Evolutionary conservation across 2,888 invertebrate species (phyloP).

Genomic region (Timema cristinae): DNA sequence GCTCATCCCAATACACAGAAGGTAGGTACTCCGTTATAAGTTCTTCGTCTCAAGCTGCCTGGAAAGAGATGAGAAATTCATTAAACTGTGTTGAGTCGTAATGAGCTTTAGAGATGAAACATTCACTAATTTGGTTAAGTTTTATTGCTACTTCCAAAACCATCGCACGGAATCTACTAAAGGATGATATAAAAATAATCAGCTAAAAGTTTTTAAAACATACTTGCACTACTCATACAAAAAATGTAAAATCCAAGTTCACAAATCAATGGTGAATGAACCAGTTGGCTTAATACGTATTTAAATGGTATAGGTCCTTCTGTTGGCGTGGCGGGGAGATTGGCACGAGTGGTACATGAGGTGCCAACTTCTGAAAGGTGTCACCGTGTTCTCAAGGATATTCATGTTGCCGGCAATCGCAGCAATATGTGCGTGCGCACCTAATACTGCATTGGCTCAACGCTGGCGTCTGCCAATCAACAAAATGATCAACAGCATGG

Average conservation of each 20-base stretch:
- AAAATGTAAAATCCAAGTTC: too few species aligned
- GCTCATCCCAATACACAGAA: slow-evolving; percentile 73
- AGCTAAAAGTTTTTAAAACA: neutral
- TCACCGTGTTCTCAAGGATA: slow-evolving; percentile 44
- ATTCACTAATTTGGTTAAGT: too few species aligned
- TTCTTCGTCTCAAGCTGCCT: neutral
- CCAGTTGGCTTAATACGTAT: neutral
- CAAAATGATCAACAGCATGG: slow-evolving; percentile 64
- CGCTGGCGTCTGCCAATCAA: slow-evolving; percentile 63
- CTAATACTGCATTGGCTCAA: slow-evolving; percentile 48
- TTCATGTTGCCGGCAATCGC: slow-evolving; percentile 47
- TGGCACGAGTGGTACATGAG: slow-evolving; percentile 57
- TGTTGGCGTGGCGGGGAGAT: slow-evolving; percentile 62
- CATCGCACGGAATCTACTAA: too few species aligned
- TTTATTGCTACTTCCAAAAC: too few species aligned
- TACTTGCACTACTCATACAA: too few species aligned
- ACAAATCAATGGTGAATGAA: too few species aligned
- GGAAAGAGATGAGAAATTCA: too few species aligned
- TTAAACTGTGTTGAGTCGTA: too few species aligned
- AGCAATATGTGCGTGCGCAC: slow-evolving; percentile 46
- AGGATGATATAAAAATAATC: neutral
- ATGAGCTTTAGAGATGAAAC: too few species aligned
- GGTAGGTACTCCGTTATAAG: slow-evolving; percentile 38
- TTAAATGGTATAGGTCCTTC: slow-evolving; percentile 46
- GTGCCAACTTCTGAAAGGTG: slow-evolving; percentile 44